These are phyloP conservation scores for Ornithoptera priamus DNA, from an alignment of 2,888 invertebrate genomes.

Conservation along the genomic window DNA sequence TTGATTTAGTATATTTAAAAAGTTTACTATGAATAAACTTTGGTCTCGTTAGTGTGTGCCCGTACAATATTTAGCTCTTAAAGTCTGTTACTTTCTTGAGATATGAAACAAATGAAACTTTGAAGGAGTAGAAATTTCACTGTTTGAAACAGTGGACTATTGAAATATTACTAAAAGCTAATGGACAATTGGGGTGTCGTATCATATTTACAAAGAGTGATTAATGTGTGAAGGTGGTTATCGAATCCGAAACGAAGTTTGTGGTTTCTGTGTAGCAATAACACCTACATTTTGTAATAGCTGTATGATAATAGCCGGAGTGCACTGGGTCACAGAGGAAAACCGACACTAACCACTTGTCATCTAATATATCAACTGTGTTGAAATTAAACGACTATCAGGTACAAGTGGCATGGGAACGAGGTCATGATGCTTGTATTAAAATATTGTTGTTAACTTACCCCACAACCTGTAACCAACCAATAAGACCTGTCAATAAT, in stretches of 20 bases:
- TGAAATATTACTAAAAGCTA: conserved; percentile 38
- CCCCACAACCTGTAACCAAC: not conserved
- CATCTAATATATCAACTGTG: conserved; percentile 18
- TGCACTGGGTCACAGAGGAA: conserved; percentile 17
- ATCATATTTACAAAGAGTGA: conserved; percentile 44
- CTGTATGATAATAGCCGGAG: conserved; percentile 19
- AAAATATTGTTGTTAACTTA: conserved; percentile 18
- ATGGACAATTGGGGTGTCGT: conserved; percentile 34
- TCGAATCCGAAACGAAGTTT: conserved; percentile 50
- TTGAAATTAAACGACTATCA: conserved; percentile 21
- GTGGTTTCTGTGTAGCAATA: conserved; percentile 50
- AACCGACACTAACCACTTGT: conserved; percentile 22
- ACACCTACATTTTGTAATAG: conserved; percentile 21
- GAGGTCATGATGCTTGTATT: conserved; percentile 13
- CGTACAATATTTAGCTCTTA: not conserved
- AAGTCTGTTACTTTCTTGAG: too few relatives aligned
- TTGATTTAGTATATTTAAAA: conserved; percentile 11
- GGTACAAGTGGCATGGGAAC: conserved; percentile 9
- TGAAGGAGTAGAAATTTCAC: not conserved
- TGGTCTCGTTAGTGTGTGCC: not conserved
- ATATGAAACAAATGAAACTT: not conserved
- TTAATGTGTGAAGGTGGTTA: conserved; percentile 50
- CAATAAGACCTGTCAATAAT: conserved; percentile 8
- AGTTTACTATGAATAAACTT: not conserved
- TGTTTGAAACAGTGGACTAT: conserved; percentile 38